These are phyloP conservation scores for Scaptomyza pallida DNA, from an alignment of 1,140 invertebrate genomes.

Conservation along the genomic window DNA sequence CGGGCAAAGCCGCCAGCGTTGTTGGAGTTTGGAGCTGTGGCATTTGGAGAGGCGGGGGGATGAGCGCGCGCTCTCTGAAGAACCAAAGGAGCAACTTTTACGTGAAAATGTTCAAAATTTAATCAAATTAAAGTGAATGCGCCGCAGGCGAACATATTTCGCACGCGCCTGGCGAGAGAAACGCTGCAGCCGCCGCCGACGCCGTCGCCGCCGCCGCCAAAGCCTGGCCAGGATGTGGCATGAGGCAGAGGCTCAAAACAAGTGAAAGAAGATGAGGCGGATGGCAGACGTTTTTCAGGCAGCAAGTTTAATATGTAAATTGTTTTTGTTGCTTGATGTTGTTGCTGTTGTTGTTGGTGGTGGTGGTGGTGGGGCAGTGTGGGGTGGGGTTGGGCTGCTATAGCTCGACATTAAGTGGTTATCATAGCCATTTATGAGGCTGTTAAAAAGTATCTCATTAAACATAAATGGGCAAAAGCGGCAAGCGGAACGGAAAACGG, in stretches of 20 bases:
- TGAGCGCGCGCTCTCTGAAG: too few relatives aligned
- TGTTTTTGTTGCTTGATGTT: constrained; percentile 62
- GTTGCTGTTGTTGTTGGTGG: constrained; percentile 12
- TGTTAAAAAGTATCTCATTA: constrained; percentile 83
- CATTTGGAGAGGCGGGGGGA: too few relatives aligned
- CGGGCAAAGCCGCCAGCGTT: constrained; percentile 17
- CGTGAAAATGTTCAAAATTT: constrained; percentile 83
- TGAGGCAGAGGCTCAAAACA: constrained; percentile 13
- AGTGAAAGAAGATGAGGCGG: constrained; percentile 21
- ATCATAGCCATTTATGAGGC: constrained; percentile 83
- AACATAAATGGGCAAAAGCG: constrained; percentile 62
- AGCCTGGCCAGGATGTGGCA: constrained; percentile 21
- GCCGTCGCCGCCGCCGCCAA: background rate
- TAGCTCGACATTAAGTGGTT: constrained; percentile 81
- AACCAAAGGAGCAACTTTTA: constrained; percentile 77
- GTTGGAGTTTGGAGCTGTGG: constrained; percentile 15
- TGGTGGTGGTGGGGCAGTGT: constrained; percentile 10
- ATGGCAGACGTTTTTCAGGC: constrained; percentile 48
- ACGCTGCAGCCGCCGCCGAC: constrained; percentile 16
- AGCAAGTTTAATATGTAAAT: constrained; percentile 82
- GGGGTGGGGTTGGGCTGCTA: constrained; percentile 25
- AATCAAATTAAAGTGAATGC: constrained; percentile 83
- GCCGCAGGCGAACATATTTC: constrained; percentile 81
- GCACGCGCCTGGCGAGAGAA: constrained; percentile 56
- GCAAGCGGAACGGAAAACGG: background rate